These are phyloP conservation scores for Stenodera caucasica DNA, from an alignment of 2,888 invertebrate species.

Conservation along the genomic window DNA sequence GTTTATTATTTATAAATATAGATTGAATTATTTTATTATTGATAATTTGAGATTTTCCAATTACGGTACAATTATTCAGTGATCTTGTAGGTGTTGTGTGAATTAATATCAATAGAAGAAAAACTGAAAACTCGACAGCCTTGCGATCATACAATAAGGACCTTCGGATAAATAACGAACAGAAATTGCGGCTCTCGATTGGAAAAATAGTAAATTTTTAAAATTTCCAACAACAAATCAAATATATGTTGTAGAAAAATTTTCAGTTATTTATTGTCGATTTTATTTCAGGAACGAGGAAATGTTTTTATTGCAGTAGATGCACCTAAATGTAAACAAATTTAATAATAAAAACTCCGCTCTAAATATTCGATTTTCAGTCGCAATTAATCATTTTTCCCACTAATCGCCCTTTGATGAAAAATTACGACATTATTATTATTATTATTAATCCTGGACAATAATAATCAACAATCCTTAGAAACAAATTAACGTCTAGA, in stretches of 20 bases:
- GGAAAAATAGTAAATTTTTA: background rate
- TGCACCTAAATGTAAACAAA: conserved; percentile 23
- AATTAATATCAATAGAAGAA: no score
- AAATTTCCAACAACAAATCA: background rate
- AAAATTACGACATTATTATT: conserved; percentile 1
- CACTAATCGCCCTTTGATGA: no score
- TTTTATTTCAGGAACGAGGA: conserved; percentile 24
- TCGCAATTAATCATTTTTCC: background rate
- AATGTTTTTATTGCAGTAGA: conserved; percentile 22
- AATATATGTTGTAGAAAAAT: no score
- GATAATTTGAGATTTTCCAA: background rate
- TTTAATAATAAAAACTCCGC: background rate
- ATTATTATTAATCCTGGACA: conserved; percentile 1
- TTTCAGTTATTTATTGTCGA: background rate
- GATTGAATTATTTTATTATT: no score
- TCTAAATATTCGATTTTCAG: background rate
- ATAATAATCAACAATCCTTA: conserved; percentile 2
- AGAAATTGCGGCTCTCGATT: background rate
- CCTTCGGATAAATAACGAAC: conserved; percentile 10
- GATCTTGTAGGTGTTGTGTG: background rate
- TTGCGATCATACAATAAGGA: conserved; percentile 5
- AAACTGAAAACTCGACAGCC: conserved; percentile 12
- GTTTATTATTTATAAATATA: no score
- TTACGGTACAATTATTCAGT: background rate
- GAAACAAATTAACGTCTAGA: conserved; percentile 7